A percentile compares a stretch with the other conserved stretches of the same genome.
Evolutionary conservation across 1,140 invertebrate species (phyloP).

Genomic region (Lucilia cuprina): DNA sequence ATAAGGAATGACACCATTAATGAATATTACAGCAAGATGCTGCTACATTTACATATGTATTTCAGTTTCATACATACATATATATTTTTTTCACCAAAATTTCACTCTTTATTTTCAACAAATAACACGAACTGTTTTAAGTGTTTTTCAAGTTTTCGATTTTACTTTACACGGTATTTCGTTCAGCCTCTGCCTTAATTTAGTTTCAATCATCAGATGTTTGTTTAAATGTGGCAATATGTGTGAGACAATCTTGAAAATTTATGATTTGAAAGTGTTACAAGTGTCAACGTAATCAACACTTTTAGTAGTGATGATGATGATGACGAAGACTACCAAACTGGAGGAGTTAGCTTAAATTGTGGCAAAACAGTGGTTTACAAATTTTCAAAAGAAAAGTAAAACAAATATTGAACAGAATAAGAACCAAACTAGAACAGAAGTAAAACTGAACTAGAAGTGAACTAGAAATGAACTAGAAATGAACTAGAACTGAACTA

Average conservation of each 20-base stretch:
- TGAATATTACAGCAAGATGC: not conserved
- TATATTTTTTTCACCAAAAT: not conserved
- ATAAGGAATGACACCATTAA: conserved; percentile 34
- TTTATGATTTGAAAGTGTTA: conserved; percentile 35
- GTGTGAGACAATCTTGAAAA: conserved; percentile 31
- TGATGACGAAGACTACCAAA: not conserved
- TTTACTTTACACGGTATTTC: not conserved
- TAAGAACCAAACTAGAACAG: too few relatives aligned
- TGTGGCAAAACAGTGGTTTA: not conserved
- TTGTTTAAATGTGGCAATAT: conserved; percentile 6
- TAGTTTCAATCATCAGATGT: not conserved
- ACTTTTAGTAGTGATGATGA: not conserved
- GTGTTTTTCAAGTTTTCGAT: not conserved
- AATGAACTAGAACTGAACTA: too few relatives aligned
- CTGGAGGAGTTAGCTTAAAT: not conserved
- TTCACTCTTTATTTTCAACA: not conserved
- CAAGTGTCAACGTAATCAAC: conserved; percentile 35
- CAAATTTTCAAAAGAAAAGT: too few relatives aligned
- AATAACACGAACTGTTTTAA: not conserved
- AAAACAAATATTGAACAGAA: too few relatives aligned
- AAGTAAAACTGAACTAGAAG: too few relatives aligned
- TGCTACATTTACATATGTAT: conserved; percentile 21
- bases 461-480: too few relatives aligned
- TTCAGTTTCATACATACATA: not conserved
- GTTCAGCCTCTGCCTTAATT: not conserved